Conservation (phyloP, 2,888 invertebrate species). For the Seladonia tumulorum region DNA sequence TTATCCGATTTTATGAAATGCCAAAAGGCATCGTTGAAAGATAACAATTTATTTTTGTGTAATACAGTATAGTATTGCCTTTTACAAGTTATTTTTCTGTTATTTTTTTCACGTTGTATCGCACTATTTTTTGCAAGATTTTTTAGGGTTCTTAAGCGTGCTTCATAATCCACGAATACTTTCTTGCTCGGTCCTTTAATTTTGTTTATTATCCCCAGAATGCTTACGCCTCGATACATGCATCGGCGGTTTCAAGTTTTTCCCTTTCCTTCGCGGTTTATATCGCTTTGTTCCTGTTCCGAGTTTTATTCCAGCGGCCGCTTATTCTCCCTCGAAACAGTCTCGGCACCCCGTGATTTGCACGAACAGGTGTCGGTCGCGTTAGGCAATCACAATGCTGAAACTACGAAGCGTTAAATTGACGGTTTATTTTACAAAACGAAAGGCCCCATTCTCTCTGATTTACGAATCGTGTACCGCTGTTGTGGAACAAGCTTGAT, state of each 20-base stretch:
- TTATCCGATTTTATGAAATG: background rate
- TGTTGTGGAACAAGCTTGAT: background rate
- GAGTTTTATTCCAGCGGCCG: conserved; percentile 13
- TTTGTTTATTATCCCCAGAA: conserved; percentile 61
- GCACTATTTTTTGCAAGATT: background rate
- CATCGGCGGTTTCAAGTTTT: conserved; percentile 1
- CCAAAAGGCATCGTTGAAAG: background rate
- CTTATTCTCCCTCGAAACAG: conserved; percentile 35
- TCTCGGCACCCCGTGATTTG: conserved; percentile 38
- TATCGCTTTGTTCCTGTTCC: background rate
- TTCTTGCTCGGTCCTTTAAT: conserved; percentile 38
- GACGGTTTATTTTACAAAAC: conserved; percentile 45
- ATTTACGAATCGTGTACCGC: conserved; percentile 24
- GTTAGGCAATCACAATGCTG: conserved; percentile 36
- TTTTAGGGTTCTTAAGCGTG: background rate
- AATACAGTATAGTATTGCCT: background rate
- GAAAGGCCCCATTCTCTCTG: conserved; percentile 9
- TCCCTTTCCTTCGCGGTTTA: conserved; percentile 17
- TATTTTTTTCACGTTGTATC: background rate
- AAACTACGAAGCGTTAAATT: conserved; percentile 33
- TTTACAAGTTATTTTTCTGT: background rate
- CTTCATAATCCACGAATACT: background rate
- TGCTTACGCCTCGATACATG: conserved; percentile 18
- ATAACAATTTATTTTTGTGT: background rate
- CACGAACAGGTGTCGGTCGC: conserved; percentile 54